Conservation (phyloP, 2,113 vertebrate species). For the Syngnathus typhle region DNA sequence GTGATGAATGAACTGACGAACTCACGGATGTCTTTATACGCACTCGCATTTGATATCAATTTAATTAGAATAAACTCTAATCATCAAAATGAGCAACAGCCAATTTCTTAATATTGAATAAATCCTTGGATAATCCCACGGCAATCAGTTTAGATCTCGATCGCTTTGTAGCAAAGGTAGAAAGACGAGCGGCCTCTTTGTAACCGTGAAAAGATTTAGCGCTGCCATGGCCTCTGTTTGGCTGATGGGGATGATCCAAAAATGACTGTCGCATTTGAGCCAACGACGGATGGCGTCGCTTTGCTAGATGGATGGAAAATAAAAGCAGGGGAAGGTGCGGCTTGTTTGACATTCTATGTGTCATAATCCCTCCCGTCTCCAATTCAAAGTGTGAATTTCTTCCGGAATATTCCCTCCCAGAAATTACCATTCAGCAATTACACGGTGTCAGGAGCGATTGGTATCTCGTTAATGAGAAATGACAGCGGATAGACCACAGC, state of each 20-base stretch:
- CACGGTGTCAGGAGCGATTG: conserved; percentile 65
- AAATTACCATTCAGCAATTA: conserved; percentile 71
- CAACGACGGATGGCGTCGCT: too few relatives aligned
- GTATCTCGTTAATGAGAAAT: conserved; percentile 68
- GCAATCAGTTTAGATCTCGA: conserved; percentile 89
- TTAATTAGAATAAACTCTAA: conserved; percentile 77
- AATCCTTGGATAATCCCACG: conserved; percentile 80
- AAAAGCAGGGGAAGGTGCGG: too few relatives aligned
- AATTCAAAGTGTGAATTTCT: conserved; percentile 52
- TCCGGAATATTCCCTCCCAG: conserved; percentile 53
- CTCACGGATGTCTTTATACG: conserved; percentile 69
- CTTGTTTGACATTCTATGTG: conserved; percentile 30
- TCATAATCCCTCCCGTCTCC: conserved; percentile 61
- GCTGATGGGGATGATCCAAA: conserved; percentile 1
- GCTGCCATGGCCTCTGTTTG: conserved; percentile 34
- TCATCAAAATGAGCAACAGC: conserved; percentile 82
- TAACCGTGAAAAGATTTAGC: conserved; percentile 37
- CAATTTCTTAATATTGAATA: conserved; percentile 91
- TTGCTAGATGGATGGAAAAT: too few relatives aligned
- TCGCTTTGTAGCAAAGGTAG: conserved; percentile 75
- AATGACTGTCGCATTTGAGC: neutral
- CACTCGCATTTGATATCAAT: conserved; percentile 74
- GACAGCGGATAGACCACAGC: conserved; percentile 58
- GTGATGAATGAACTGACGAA: conserved; percentile 61
- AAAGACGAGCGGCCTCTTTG: conserved; percentile 56